Conservation (phyloP, 2,888 invertebrate species). For the Ormia ochracea region DNA sequence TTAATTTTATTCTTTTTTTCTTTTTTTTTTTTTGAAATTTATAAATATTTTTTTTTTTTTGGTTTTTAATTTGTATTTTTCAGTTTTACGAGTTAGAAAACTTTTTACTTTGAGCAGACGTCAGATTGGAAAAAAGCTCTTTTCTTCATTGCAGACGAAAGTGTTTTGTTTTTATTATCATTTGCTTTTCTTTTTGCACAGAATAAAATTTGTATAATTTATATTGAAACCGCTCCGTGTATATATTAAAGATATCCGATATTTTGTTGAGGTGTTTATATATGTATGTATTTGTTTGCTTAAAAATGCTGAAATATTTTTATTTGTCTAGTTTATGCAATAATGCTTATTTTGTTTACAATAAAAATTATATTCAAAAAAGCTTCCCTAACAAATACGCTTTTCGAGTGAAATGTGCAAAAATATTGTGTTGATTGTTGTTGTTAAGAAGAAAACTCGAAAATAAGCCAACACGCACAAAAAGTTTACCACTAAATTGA, state of each 20-base stretch:
- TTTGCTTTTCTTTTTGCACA: not conserved
- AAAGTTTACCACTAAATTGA: not conserved
- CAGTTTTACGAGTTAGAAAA: not conserved
- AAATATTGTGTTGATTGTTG: not conserved
- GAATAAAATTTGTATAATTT: not conserved
- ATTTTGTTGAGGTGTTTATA: not conserved
- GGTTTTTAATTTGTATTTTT: not conserved
- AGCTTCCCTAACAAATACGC: not conserved
- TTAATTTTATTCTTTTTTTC: too few species aligned
- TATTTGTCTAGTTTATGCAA: not conserved
- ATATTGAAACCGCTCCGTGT: not conserved
- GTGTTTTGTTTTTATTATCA: too few species aligned
- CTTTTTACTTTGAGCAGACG: not conserved
- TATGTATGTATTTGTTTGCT: not conserved
- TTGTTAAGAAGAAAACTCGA: too few species aligned
- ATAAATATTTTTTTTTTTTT: not conserved
- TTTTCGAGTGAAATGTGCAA: conserved; percentile 6
- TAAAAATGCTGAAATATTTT: not conserved
- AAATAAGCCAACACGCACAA: not conserved
- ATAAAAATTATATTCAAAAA: not conserved
- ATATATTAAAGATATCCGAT: conserved; percentile 27
- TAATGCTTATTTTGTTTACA: conserved; percentile 9
- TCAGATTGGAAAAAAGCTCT: conserved; percentile 6
- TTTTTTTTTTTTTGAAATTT: not conserved
- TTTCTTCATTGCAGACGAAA: not conserved